Percentiles rank a stretch among this genome's conserved stretches.
Conservation (phyloP, 2,113 vertebrate genomes). For the Prunella fulvescens region DNA sequence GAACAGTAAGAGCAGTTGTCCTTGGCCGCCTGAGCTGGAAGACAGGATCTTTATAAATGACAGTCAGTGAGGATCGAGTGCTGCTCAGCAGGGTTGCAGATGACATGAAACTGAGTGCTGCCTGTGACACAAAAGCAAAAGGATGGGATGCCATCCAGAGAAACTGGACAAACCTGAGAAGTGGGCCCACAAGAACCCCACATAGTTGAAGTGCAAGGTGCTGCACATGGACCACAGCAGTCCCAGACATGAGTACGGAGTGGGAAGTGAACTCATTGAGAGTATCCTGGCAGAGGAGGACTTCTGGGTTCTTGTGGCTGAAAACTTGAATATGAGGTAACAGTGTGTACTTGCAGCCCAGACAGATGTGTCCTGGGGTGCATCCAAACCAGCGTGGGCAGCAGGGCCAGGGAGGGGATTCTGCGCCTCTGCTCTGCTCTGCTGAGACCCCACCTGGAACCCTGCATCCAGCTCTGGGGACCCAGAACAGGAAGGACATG, state of each 20-base stretch:
- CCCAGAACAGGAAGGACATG: not conserved
- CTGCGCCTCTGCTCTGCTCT: not conserved
- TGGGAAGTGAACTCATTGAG: not conserved
- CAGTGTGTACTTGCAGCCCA: not conserved
- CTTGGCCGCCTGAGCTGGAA: not conserved
- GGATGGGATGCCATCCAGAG: not conserved
- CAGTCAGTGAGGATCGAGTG: too few relatives aligned
- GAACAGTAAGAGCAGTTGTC: not conserved
- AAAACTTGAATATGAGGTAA: not conserved
- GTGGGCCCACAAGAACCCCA: not conserved
- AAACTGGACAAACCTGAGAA: not conserved
- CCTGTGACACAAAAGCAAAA: not conserved
- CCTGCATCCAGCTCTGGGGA: not conserved
- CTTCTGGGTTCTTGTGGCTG: not conserved
- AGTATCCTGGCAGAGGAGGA: fast-evolving
- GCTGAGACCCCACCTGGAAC: not conserved
- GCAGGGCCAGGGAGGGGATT: not conserved
- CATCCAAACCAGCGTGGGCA: not conserved
- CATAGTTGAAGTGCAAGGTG: not conserved
- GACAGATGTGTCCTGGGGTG: fast-evolving
- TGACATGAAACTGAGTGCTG: not conserved
- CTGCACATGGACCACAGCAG: not conserved
- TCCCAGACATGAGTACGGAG: not conserved
- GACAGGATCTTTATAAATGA: not conserved
- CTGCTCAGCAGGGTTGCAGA: not conserved